These are phyloP conservation scores for Microtus oregoni DNA, from an alignment of 2,113 vertebrate species.

Conservation along the genomic window DNA sequence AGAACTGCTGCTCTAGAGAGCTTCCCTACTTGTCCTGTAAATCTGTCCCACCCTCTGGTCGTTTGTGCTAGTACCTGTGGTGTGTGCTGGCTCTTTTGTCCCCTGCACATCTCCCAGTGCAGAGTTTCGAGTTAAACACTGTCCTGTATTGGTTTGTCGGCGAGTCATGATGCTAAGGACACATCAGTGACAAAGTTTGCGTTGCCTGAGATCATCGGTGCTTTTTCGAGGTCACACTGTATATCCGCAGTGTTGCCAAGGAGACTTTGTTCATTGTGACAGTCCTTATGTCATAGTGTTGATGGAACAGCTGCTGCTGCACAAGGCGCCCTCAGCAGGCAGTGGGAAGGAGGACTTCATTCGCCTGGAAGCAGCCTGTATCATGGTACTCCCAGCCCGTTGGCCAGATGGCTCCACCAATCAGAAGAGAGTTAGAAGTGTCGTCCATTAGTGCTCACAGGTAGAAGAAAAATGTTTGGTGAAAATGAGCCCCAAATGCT, in stretches of 20 bases:
- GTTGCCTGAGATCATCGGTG: neutral
- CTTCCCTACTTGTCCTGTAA: neutral
- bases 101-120: neutral
- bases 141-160: neutral
- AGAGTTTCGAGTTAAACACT: neutral
- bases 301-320: neutral
- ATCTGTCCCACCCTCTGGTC: too few species aligned
- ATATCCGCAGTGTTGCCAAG: neutral
- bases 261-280: neutral
- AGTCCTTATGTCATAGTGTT: neutral
- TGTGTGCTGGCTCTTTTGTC: neutral
- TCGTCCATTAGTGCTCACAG: neutral
- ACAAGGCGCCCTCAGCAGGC: fast-evolving
- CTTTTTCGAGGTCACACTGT: neutral
- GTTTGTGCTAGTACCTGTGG: neutral
- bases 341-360: neutral
- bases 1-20: neutral
- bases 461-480: neutral
- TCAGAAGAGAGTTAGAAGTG: neutral
- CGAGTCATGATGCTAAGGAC: neutral
- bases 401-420: neutral
- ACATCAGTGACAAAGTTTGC: neutral
- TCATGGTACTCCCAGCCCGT: neutral
- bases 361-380: neutral
- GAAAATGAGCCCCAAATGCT: neutral